Percentiles rank a stretch among this genome's conserved stretches.
These are phyloP conservation scores for Nephrotoma guestfalica DNA, from an alignment of 2,888 invertebrate genomes.

Conservation along the genomic window DNA sequence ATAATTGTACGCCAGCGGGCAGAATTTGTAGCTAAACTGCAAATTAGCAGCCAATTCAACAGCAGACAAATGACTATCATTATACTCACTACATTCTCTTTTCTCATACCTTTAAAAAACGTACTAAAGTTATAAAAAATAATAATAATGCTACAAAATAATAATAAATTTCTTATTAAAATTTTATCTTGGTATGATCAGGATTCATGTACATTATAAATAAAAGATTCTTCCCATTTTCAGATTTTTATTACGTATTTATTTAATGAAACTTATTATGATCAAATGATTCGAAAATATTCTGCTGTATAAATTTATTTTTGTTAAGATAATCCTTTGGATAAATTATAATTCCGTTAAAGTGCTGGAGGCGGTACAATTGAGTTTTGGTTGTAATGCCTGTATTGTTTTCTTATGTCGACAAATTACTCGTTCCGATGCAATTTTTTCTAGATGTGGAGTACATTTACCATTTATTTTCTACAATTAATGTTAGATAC, in stretches of 20 bases:
- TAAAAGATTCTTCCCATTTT: background rate
- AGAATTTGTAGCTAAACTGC: constrained; percentile 49
- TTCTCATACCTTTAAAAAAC: background rate
- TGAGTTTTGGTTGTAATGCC: no score
- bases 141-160: background rate
- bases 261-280: background rate
- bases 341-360: background rate
- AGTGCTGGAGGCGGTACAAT: background rate
- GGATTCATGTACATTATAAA: background rate
- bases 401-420: no score
- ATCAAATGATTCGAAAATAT: background rate
- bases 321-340: background rate
- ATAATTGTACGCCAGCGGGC: constrained; percentile 43
- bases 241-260: background rate
- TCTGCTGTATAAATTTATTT: background rate
- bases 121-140: background rate
- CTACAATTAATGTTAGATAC: no score
- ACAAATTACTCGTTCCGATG: no score
- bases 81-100: constrained; percentile 21
- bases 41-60: constrained; percentile 47
- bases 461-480: no score
- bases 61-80: constrained; percentile 39
- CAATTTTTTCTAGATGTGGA: no score
- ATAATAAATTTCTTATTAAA: background rate
- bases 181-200: background rate